Evolutionary conservation across 2,113 vertebrate genomes (phyloP).

Genomic region (Calidris pygmaea): DNA sequence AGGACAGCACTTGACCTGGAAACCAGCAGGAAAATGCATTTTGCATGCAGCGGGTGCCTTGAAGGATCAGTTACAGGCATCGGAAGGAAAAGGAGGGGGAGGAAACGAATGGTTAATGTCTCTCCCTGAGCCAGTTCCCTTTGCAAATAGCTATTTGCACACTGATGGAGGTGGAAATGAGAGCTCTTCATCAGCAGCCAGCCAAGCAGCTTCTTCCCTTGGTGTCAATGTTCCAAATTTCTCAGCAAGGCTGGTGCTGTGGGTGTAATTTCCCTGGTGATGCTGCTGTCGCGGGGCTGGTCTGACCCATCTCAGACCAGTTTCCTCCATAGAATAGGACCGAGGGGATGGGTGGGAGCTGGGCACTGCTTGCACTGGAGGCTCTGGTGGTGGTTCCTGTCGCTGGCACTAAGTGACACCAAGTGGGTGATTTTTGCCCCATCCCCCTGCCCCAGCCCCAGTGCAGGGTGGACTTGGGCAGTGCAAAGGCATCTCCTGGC

Average conservation of each 20-base stretch:
- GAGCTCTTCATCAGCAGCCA: background rate
- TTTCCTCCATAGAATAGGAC: background rate
- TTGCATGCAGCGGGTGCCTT: background rate
- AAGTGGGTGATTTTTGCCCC: background rate
- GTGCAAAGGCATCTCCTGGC: background rate
- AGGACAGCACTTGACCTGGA: background rate
- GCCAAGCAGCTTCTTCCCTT: background rate
- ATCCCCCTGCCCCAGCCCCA: background rate
- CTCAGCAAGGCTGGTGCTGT: background rate
- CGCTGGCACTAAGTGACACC: background rate
- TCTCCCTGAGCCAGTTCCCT: background rate
- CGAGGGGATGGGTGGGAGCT: background rate
- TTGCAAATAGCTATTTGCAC: background rate
- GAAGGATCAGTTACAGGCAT: background rate
- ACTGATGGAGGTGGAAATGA: background rate
- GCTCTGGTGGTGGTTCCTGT: background rate
- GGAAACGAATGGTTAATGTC: background rate
- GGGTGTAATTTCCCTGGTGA: background rate
- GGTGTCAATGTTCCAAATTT: background rate
- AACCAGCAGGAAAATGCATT: background rate
- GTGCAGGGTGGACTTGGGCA: background rate
- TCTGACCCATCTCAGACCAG: background rate
- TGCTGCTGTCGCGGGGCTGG: background rate
- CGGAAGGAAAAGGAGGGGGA: background rate
- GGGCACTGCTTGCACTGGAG: background rate